Percentiles rank a stretch among this genome's conserved stretches.
Evolutionary conservation across 2,888 invertebrate species (phyloP).

Genomic region (Cryptus viduatorius): DNA sequence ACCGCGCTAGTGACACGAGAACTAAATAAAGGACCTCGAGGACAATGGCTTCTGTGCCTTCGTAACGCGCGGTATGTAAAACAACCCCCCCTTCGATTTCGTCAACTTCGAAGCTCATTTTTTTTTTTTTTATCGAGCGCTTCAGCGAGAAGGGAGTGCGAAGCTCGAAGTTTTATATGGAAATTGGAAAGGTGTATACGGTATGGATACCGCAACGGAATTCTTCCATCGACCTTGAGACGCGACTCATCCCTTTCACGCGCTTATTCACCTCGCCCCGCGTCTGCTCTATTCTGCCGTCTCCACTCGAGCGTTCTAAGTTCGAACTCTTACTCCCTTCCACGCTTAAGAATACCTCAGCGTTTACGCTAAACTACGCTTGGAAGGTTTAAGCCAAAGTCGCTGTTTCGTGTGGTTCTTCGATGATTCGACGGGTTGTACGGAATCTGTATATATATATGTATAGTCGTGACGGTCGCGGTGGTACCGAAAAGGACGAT

Average conservation of each 20-base stretch:
- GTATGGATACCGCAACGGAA: neutral
- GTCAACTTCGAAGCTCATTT: too few species aligned
- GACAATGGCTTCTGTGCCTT: slow-evolving; percentile 67
- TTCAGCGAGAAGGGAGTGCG: neutral
- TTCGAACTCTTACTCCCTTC: slow-evolving; percentile 26
- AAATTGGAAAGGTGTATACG: slow-evolving; percentile 30
- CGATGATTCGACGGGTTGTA: slow-evolving; percentile 10
- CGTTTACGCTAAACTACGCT: slow-evolving; percentile 61
- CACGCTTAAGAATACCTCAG: slow-evolving; percentile 45
- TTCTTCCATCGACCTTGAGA: slow-evolving; percentile 24
- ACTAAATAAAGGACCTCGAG: slow-evolving; percentile 78
- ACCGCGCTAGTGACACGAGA: slow-evolving; percentile 75
- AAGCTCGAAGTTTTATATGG: neutral
- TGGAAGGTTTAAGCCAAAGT: slow-evolving; percentile 60
- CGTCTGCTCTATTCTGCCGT: slow-evolving; percentile 23
- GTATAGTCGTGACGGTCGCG: neutral
- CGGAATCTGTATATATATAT: slow-evolving; percentile 13
- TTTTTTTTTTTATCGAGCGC: neutral
- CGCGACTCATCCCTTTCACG: neutral
- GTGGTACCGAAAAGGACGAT: neutral
- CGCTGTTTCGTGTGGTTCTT: slow-evolving; percentile 32
- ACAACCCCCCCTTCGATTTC: too few species aligned
- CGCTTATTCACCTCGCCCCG: neutral
- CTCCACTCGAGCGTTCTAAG: slow-evolving; percentile 27
- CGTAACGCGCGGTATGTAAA: neutral